Base-by-base conservation (phyloP, 2,113 vertebrate species). In the Strix aluco region DNA sequence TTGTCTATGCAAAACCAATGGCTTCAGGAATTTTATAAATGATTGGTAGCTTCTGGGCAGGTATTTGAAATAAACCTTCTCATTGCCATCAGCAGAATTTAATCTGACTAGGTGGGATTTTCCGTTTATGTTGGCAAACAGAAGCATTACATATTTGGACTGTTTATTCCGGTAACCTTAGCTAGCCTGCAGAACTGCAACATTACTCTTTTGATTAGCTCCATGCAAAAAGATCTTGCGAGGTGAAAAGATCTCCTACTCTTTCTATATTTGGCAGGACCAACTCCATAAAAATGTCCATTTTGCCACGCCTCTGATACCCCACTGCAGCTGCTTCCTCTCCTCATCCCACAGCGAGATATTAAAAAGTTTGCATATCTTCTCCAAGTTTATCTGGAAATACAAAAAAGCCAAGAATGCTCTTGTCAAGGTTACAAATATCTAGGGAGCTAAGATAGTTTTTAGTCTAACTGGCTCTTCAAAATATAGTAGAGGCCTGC, bases 41-140 rank as follows among this genome's bases (percentile, higher is more conserved):
- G 42, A 34, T 51, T 77, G 65, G 58, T 94, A 54, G 30, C 52
- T 92, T 83, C 54, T 81, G 44, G 65, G 47, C 6, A 42, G 88
- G 32, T 87, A 89, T 21, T 83, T 83, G 77, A 84, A 97, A 82
- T 63, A 95, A 96, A 82, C 25, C 52, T 63, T 88, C 44, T 84
- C 29, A 4, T 91, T 97, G 74, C 89, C 88, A 80, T 90, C 96
- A 95, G 88, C 78, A 94, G 63, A 96, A 95, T 88, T 89, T 82
- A 86, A 96, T 95, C 94, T 91, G 89, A 81, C 81, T 90, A 97
- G 97, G 96, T 98, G 94, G 90, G 88, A 97, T 97, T 97, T 97
- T 97, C 96, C 49, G 7, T 96, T 97, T 97, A 44, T 92, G 52
- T 94, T 97, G 96, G 96, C 97, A 97, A 94, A 89, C 49, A 57